These are phyloP conservation scores for Artemia sp. DNA, from an alignment of 2,888 invertebrate species.

Conservation along the genomic window DNA sequence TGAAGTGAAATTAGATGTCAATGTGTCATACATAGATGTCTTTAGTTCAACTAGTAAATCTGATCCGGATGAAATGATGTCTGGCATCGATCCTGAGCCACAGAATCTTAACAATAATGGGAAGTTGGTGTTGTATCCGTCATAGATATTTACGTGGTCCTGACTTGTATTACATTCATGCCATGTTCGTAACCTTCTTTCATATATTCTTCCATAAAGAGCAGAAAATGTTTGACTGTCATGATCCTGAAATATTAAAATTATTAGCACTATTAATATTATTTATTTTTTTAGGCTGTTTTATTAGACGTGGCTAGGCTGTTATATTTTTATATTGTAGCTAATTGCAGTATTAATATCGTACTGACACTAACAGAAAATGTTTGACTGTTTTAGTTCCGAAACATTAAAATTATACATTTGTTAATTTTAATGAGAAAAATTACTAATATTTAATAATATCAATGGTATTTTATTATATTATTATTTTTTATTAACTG, in stretches of 20 bases:
- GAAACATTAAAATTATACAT: no score
- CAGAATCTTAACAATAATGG: slow-evolving; percentile 58
- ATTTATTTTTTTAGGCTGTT: no score
- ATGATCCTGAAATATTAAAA: background rate
- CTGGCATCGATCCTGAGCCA: slow-evolving; percentile 62
- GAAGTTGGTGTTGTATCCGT: slow-evolving; percentile 45
- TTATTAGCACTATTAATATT: no score
- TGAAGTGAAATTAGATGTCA: slow-evolving; percentile 60
- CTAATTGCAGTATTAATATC: no score
- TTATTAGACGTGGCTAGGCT: no score
- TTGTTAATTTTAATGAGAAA: no score
- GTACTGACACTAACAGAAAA: no score
- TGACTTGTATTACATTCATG: slow-evolving; percentile 64
- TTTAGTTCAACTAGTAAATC: slow-evolving; percentile 62
- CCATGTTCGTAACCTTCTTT: slow-evolving; percentile 44
- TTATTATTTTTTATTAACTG: no score
- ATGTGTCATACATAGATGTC: slow-evolving; percentile 61
- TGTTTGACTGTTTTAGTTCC: no score
- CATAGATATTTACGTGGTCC: slow-evolving; percentile 63
- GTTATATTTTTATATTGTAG: no score
- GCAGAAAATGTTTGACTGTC: background rate
- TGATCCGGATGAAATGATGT: slow-evolving; percentile 56
- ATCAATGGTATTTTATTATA: no score
- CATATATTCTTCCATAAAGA: background rate
- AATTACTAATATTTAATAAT: no score